phyloP scores from a whole-genome alignment of 2,113 vertebrate genomes.

The Hiodon tergisus region DNA sequence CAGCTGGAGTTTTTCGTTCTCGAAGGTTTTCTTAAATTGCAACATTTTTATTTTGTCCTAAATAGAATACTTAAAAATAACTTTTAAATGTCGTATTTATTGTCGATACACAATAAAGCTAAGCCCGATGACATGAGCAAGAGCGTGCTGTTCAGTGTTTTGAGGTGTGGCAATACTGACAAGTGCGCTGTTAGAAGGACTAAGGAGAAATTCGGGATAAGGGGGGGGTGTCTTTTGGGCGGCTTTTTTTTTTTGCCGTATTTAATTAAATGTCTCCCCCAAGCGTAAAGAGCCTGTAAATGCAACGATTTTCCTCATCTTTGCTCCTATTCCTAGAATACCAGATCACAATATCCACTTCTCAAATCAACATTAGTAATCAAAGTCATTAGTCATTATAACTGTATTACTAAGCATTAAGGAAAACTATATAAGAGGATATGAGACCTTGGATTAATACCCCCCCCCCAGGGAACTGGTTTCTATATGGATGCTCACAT shows the following conservation, averaged over 20 bases:
- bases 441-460: too few relatives aligned
- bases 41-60: constrained; percentile 55
- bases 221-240: constrained; percentile 15
- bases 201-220: constrained; percentile 50
- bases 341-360: too few relatives aligned
- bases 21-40: constrained; percentile 64
- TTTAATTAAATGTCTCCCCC: constrained; percentile 35
- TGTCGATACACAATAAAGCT: too few relatives aligned
- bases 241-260: neutral
- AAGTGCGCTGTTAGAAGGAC: constrained; percentile 40
- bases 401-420: too few relatives aligned
- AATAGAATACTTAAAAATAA: neutral
- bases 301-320: neutral
- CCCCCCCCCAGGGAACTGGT: too few relatives aligned
- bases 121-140: too few relatives aligned
- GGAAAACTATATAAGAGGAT: too few relatives aligned
- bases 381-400: too few relatives aligned
- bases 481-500: too few relatives aligned
- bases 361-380: neutral
- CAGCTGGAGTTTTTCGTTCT: constrained; percentile 72
- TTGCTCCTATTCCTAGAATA: neutral
- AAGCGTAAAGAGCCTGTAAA: constrained; percentile 32
- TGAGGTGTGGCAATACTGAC: constrained; percentile 39
- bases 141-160: constrained; percentile 37
- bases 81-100: neutral